Evolutionary conservation across 1,140 invertebrate species (phyloP), one percentile per base, ranked within the genome.

Genomic region (Ooceraea biroi): DNA sequence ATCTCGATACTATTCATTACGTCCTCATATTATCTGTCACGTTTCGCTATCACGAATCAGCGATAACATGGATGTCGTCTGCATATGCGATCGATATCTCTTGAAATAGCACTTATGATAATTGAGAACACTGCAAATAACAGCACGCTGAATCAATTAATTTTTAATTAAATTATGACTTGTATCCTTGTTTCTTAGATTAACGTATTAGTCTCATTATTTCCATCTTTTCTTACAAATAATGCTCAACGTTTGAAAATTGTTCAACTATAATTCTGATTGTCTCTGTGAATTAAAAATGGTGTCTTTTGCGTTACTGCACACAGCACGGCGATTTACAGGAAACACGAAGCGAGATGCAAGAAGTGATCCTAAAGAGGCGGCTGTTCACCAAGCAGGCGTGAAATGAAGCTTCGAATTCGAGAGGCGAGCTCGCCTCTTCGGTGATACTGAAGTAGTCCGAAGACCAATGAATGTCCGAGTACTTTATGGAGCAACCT

Each of bases 331-430:
- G 65, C 78, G 82, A 84, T 88, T 86, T 91, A 90, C 84, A 57
- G 71, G 36, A 68, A 50, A 44, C n/a, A 57, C 41, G n/a, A 27
- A 22, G 63, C 19, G 58, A 83, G 82, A 80, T 74, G 46, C 61
- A n/a, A 57, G 25, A 58, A 46, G 61, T 55, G 80, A 87, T 84
- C 69, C 74, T 86, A 80, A 5, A 82, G 83, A 68, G 58, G 72
- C 76, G 77, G 82, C 72, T 84, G 82, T 88, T 84, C 80, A 55
- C 72, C 83, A 89, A 86, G 88, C 84, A 90, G 89, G 90, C 91
- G 89, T 92, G 91, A 92, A 92, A 92, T 86, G 88, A 90, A 88
- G 83, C 83, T 55, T 84, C 83, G 84, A 90, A 89, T 89, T 87
- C 57, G 85, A 89, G 72, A 55, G 50, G 71, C 65, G 65, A 71